phyloP scores from a whole-genome alignment of 2,888 invertebrate genomes.

The Archips xylosteana region DNA sequence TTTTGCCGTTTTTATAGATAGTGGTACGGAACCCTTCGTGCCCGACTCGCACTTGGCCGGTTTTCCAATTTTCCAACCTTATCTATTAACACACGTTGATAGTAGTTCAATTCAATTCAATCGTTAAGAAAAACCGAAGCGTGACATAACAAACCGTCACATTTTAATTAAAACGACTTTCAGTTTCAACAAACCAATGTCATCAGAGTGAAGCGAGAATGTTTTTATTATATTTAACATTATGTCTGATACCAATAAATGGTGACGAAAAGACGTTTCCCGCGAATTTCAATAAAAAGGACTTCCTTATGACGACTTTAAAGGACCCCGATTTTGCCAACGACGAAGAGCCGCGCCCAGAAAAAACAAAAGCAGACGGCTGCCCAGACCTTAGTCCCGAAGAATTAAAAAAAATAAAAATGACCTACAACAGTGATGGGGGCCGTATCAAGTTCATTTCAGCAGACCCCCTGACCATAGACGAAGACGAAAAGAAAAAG shows the following conservation, averaged over 20 bases:
- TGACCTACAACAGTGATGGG: conserved; percentile 59
- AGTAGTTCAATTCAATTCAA: no score
- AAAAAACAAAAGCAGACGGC: conserved; percentile 45
- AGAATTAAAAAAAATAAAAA: conserved; percentile 56
- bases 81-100: not conserved
- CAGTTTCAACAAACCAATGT: not conserved
- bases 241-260: not conserved
- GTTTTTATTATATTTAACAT: conserved; percentile 7
- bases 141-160: conserved; percentile 1
- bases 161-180: not conserved
- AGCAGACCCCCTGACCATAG: conserved; percentile 55
- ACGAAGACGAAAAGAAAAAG: conserved; percentile 50
- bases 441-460: conserved; percentile 63
- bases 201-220: not conserved
- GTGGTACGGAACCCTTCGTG: no score
- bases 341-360: not conserved
- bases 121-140: not conserved
- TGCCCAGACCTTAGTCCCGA: conserved; percentile 61
- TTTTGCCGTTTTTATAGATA: no score
- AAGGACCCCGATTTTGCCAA: not conserved
- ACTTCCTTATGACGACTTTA: not conserved
- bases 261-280: not conserved
- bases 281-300: not conserved
- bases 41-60: no score
- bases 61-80: not conserved